Conservation (phyloP, 1,140 invertebrate species). For the Cydia fagiglandana region DNA sequence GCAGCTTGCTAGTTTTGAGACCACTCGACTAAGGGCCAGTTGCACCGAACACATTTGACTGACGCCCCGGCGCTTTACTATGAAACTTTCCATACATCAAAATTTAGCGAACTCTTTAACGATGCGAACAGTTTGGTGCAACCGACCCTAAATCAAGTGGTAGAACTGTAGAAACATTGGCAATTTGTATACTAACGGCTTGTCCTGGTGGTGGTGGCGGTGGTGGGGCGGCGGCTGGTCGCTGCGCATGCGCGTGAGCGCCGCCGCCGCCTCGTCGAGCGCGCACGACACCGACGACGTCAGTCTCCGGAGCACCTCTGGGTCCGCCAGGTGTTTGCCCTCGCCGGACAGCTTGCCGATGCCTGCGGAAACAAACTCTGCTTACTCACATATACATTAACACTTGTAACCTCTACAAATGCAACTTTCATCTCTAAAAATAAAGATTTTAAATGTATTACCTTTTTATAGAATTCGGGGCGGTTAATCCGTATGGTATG, state of each 20-base stretch:
- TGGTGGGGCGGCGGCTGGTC: slow-evolving; percentile 80
- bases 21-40: too few species aligned
- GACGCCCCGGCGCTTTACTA: too few species aligned
- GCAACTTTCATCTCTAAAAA: too few species aligned
- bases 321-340: slow-evolving; percentile 88
- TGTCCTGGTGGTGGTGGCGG: slow-evolving; percentile 73
- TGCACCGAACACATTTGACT: too few species aligned
- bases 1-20: too few species aligned
- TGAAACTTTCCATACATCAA: too few species aligned
- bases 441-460: too few species aligned
- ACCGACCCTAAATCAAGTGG: too few species aligned
- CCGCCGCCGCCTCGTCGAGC: slow-evolving; percentile 96
- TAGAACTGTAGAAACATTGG: background rate
- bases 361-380: slow-evolving; percentile 74
- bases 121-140: too few species aligned
- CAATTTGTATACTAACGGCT: slow-evolving; percentile 55
- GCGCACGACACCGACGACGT: slow-evolving; percentile 95
- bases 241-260: slow-evolving; percentile 95
- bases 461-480: too few species aligned
- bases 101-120: too few species aligned
- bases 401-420: background rate
- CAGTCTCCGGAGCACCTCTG: slow-evolving; percentile 89
- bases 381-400: background rate
- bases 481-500: too few species aligned
- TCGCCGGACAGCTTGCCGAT: slow-evolving; percentile 90